Conservation (phyloP, 2,797 vertebrate genomes). For the Hydrocynus forskahlii region DNA sequence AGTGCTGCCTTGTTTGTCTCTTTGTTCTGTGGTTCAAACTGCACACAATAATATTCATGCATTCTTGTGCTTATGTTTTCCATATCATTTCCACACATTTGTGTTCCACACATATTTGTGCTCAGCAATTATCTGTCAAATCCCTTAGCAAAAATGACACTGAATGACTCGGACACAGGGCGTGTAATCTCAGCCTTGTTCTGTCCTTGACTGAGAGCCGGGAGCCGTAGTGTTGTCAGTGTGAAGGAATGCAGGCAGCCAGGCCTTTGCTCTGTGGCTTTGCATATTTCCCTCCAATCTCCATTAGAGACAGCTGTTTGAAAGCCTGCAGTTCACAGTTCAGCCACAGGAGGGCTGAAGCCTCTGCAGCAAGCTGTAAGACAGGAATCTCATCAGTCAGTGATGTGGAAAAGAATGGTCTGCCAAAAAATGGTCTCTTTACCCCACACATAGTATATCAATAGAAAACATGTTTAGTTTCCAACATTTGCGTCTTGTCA, state of each 20-base stretch:
- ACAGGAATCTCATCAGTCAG: neutral
- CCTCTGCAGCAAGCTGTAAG: too few relatives aligned
- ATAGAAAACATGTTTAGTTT: neutral
- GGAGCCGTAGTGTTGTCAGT: constrained; percentile 65
- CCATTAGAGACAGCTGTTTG: constrained; percentile 78
- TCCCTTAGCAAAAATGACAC: constrained; percentile 4
- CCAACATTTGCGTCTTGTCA: neutral
- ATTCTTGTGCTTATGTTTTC: neutral
- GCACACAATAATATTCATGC: neutral
- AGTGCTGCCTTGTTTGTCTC: neutral
- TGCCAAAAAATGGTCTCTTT: neutral
- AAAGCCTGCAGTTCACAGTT: constrained; percentile 32
- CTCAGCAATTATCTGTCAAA: neutral
- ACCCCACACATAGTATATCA: neutral
- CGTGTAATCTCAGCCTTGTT: constrained; percentile 47
- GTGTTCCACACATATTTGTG: too few relatives aligned
- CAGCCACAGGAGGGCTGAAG: constrained; percentile 62
- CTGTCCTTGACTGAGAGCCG: constrained; percentile 60
- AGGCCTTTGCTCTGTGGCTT: constrained; percentile 69
- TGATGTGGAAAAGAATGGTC: neutral
- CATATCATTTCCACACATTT: neutral
- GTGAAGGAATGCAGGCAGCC: constrained; percentile 71
- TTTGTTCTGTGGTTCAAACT: neutral
- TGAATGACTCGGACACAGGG: constrained; percentile 10
- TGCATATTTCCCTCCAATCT: constrained; percentile 72